Evolutionary conservation across 2,797 vertebrate species (phyloP), one percentile per base, ranked within the genome.

Genomic region (Sebastes matsubarae): DNA sequence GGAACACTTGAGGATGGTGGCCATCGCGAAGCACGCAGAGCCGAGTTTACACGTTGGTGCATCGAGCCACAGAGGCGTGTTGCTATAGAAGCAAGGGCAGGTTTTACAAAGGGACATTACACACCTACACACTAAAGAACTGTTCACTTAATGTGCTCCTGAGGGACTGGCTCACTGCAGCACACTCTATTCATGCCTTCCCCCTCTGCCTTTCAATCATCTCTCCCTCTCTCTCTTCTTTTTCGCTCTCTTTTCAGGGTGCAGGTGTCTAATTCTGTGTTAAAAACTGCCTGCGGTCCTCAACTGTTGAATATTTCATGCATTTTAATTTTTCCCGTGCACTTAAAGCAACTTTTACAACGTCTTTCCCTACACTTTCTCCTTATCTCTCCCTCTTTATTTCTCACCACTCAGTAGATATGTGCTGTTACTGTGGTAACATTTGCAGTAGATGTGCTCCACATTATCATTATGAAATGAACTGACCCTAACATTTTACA

Each of bases 81-180:
- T 93, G 89, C 92, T 90, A 90, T 92, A 94, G 91, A 95, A 94
- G 93, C 90, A 79, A 87, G 89, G 86, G 81, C 87, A 90, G 86
- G 82, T 91, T 94, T 93, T 93, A 91, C 84, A 91, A 94, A 93
- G 88, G 92, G 91, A 95, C 94, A 93, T 91, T 90, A 93, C 93
- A 94, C 92, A 94, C 93, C 93, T 89, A 94, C 94, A 92, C 87
- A 90, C 85, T 86, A 88, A 94, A 89, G 80, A 93, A 92, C 86
- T 92, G 89, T 94, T 94, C 93, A 93, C 87, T 93, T 93, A 91
- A 93, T 89, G 87, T 90, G 87, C 78, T 94, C 91, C 90, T 82
- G 60, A 79, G 90, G 91, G 89, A 92, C 84, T 71, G 69, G 80
- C 85, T 89, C 87, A 84, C 88, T 88, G 89, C 88, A 88, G 88